Conservation (phyloP, 2,888 invertebrate genomes). For the Acrobasis suavella region DNA sequence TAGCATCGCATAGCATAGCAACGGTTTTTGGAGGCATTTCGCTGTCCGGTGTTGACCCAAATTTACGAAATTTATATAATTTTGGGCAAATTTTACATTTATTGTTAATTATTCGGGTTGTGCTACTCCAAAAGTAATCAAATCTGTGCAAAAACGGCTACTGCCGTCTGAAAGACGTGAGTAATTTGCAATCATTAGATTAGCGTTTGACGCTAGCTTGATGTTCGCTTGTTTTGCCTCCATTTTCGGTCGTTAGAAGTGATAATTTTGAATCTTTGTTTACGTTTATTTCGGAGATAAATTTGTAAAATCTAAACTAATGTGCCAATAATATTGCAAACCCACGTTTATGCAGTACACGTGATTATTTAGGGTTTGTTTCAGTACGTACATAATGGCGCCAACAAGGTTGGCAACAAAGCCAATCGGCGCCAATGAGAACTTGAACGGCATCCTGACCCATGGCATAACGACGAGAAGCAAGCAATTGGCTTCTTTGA, state of each 20-base stretch:
- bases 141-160: conserved; percentile 59
- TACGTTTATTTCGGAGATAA: conserved; percentile 38
- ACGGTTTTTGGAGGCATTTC: conserved; percentile 75
- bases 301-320: not conserved
- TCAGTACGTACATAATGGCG: conserved; percentile 80
- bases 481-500: conserved; percentile 79
- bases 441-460: conserved; percentile 68
- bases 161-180: conserved; percentile 60
- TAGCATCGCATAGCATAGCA: conserved; percentile 61
- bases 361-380: conserved; percentile 57
- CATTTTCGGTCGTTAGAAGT: conserved; percentile 72
- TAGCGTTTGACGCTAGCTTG: conserved; percentile 57
- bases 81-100: conserved; percentile 55
- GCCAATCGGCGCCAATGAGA: conserved; percentile 73
- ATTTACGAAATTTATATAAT: conserved; percentile 43
- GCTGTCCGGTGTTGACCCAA: conserved; percentile 68
- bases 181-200: conserved; percentile 51
- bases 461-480: conserved; percentile 84
- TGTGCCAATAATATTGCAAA: conserved; percentile 31
- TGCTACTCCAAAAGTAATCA: conserved; percentile 51
- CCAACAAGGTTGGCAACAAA: conserved; percentile 83
- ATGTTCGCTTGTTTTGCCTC: conserved; percentile 79
- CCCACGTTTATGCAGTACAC: conserved; percentile 44
- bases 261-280: conserved; percentile 57
- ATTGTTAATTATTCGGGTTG: conserved; percentile 41